Base-by-base conservation (phyloP, 2,888 invertebrate genomes). In the Drosophila acutilabella region DNA sequence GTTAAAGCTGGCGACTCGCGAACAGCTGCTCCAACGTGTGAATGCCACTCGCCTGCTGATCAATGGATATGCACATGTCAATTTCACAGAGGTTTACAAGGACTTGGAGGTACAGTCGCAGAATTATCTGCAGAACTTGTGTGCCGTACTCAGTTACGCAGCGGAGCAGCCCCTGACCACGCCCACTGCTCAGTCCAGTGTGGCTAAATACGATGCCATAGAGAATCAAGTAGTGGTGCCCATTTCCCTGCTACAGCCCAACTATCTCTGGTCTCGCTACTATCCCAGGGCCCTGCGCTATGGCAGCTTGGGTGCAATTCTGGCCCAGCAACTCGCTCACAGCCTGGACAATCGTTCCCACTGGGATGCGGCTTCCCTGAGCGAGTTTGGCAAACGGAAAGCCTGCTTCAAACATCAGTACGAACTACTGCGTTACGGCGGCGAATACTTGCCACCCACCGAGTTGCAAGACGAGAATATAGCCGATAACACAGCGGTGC, bases 401-500 rank as follows among this genome's bases (percentile, higher is more conserved):
- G 44, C 75, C 1, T 92, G 91, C 54, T 91, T 90, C 26, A 88
- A 84, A 57, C 70, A 80, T 10, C 91, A 91, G 53, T 91, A 92
- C 48, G 86, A 89, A 18, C 81, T 77, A 0, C 78, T 81, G 45
- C 90, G 90, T 0, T 80, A 81, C 6, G 79, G 74, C 33, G 89
- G 90, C 0, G 73, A 80, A n/a, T 88, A 85, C 58, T 59, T 91
- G 30, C 78, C 90, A 0, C 69, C 84, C 38, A 85, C 77, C 2
- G 89, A 90, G 5, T 57, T 89, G 38, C 90, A 91, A 48, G 61
- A 87, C 16, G 89, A 89, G 62, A 90, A 92, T 50, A 89, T 91
- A 6, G 91, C 92, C 3, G 92, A 92, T 47, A 92, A 91, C 65
- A 83, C 83, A 13, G 91, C 88, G n/a, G 36, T 91, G 0, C 92